Conservation (phyloP, 2,113 vertebrate genomes). For the Steatornis caripensis region DNA sequence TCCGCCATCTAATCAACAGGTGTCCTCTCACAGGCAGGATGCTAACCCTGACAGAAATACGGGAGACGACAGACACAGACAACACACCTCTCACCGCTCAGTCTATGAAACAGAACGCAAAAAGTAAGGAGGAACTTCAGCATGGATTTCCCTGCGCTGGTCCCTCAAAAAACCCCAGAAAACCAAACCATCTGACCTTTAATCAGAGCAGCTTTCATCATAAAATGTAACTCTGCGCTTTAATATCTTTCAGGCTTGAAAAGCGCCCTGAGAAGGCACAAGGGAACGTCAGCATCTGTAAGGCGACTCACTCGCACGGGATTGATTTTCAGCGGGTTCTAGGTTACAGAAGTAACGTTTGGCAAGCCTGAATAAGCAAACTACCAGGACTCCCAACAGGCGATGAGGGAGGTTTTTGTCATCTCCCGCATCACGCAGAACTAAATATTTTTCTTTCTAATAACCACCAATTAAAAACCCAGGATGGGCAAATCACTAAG, state of each 20-base stretch:
- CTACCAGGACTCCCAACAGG: background rate
- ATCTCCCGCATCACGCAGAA: background rate
- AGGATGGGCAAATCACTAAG: background rate
- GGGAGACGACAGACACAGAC: background rate
- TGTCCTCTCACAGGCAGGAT: background rate
- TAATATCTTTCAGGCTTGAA: background rate
- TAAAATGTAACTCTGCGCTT: background rate
- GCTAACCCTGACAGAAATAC: background rate
- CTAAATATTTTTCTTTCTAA: background rate
- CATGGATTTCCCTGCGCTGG: accelerated
- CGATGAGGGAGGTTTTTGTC: background rate
- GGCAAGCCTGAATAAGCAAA: background rate
- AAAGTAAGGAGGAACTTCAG: background rate
- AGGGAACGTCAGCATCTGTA: background rate
- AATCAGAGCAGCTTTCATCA: background rate
- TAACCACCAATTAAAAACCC: background rate
- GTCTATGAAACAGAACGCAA: background rate
- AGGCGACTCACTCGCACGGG: background rate
- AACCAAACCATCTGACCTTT: background rate
- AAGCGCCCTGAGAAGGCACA: background rate
- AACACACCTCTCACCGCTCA: background rate
- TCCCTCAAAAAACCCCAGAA: background rate
- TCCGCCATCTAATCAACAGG: accelerated
- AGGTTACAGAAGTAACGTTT: background rate
- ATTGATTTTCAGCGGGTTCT: background rate